phyloP scores from a whole-genome alignment of 2,888 invertebrate genomes.

The Dryocosmus kuriphilus region DNA sequence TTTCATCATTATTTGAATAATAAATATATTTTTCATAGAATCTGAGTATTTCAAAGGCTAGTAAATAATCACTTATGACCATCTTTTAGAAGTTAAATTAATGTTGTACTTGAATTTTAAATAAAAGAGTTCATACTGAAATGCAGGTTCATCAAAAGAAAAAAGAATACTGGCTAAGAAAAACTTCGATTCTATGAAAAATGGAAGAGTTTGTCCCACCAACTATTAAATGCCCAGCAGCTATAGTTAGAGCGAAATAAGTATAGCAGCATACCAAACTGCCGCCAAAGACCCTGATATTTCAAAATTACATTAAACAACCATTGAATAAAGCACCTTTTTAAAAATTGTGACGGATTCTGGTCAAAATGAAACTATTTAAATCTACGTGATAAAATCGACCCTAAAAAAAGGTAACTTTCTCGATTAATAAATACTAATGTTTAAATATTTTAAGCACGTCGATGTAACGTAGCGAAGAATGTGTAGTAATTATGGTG shows the following conservation, averaged over 20 bases:
- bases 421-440: conserved; percentile 22
- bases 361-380: conserved; percentile 20
- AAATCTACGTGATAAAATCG: conserved; percentile 3
- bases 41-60: not conserved
- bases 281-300: conserved; percentile 41
- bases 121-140: not conserved
- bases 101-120: not conserved
- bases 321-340: conserved; percentile 46
- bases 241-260: conserved; percentile 7
- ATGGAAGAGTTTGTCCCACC: not conserved
- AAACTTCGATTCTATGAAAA: conserved; percentile 11
- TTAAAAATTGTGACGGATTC: conserved; percentile 27
- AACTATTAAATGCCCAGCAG: conserved; percentile 20
- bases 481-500: not conserved
- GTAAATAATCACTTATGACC: not conserved
- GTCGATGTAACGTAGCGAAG: not conserved
- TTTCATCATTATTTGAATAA: not conserved
- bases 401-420: conserved; percentile 21
- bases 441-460: conserved; percentile 22
- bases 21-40: not conserved
- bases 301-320: conserved; percentile 42
- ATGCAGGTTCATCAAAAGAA: not conserved
- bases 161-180: not conserved
- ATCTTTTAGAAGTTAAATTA: not conserved
- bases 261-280: conserved; percentile 34